Evolutionary conservation across 1,140 invertebrate genomes (phyloP), one percentile per base, ranked within the genome.

Genomic region (Aradophagus sp.): DNA sequence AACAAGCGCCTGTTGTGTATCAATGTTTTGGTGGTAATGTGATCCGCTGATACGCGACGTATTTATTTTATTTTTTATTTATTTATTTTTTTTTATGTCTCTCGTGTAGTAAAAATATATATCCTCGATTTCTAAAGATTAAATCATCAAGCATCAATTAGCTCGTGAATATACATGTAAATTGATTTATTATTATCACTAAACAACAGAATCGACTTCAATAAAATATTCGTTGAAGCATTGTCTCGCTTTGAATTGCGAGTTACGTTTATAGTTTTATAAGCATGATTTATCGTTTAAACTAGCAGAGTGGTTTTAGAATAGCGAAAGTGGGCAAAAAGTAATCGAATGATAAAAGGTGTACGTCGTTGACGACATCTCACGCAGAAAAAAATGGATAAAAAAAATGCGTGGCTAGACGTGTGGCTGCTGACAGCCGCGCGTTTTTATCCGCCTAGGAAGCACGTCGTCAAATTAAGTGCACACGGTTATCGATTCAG

Each of bases 91-190:
- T 75, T 5, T 23, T 5, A 4, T 8, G 20, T 8, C 8, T 6
- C n/a, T 78, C 62, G 63, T 74, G 71, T 68, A 77, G 58, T 79
- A 75, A 77, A 77, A 80, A 77, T 81, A 81, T 77, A 81, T 79
- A 71, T 80, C 70, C 78, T 75, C 50, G 44, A 76, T 73, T 73
- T 66, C 59, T 74, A 70, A 56, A 39, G 65, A 77, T 69, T 69
- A 72, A 47, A 61, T 77, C 63, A 47, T 68, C 56, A 74, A 73
- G 59, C 52, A 45, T 73, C 50, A 72, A 50, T 73, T 66, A 72
- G 31, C 59, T 75, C 47, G 53, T 65, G 50, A 73, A 61, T 61
- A 61, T 56, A 41, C 34, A 56, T 65, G 41, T 65, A 55, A 27
- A 44, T 34, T 50, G 13, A 47, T 61, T 39, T 36, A 35, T 55